These are phyloP conservation scores for Melanostoma scalare DNA, from an alignment of 2,888 invertebrate species.

Conservation along the genomic window DNA sequence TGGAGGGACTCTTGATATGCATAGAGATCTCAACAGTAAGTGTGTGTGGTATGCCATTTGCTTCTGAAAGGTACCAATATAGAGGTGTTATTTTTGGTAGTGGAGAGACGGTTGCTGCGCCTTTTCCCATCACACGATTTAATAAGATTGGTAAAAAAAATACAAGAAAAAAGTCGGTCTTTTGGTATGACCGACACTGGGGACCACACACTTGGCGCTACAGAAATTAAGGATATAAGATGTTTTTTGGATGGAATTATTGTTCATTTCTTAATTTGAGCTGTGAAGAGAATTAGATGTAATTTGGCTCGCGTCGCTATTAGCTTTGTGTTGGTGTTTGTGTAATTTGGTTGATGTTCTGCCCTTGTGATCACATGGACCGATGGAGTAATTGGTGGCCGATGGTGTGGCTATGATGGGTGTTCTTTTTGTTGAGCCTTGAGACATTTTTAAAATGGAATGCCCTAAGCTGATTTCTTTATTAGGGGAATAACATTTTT, in stretches of 20 bases:
- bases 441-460: too few species aligned
- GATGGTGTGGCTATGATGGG: too few species aligned
- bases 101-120: conserved; percentile 25
- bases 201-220: conserved; percentile 66
- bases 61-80: conserved; percentile 43
- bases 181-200: conserved; percentile 9
- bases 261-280: conserved; percentile 37
- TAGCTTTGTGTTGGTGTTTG: conserved; percentile 26
- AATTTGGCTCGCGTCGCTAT: conserved; percentile 67
- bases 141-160: conserved; percentile 1
- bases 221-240: conserved; percentile 28
- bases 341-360: not conserved
- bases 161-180: not conserved
- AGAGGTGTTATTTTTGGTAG: conserved; percentile 64
- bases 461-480: too few species aligned
- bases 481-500: too few species aligned
- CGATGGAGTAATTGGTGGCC: too few species aligned
- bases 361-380: too few species aligned
- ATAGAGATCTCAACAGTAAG: conserved; percentile 14
- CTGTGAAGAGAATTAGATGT: conserved; percentile 56
- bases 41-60: conserved; percentile 51
- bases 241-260: conserved; percentile 27
- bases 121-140: conserved; percentile 43
- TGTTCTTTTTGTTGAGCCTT: too few species aligned
- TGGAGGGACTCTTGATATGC: conserved; percentile 6